Base-by-base conservation (phyloP, 2,888 invertebrate species). In the Bellardia pandia region DNA sequence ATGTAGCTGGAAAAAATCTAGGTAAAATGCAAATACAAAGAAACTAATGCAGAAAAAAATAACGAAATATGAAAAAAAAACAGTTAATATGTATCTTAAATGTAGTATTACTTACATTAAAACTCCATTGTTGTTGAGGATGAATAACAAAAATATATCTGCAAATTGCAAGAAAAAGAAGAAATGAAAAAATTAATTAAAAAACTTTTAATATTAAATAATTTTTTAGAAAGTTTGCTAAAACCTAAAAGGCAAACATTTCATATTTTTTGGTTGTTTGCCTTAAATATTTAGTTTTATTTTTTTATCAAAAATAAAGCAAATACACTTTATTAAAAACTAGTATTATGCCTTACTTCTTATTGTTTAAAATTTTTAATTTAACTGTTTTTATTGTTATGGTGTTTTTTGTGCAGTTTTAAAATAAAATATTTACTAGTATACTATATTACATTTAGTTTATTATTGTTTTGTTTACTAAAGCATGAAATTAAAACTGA, bases 401-500 rank as follows among this genome's bases (percentile, higher is more conserved):
- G n/a, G 8, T 40, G n/a, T 14, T 30, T 48, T 48, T 48, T 68
- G 4, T 48, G 16, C 51, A 53, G 45, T 30, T 68, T 33, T 68
- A 23, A 8, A 33, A 56, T 64, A 53, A 40, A 48, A 56, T 8
- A 60, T 71, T 71, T 51, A 16, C 51, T 72, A 45, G 45, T 45
- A 45, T 45, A 45, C 13, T 75, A 45, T 53, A 69, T 76, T 76
- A 42, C 62, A 68, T 75, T 86, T 80, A 81, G 74, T 85, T 87
- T 77, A 86, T 87, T 87, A 68, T 81, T 84, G 81, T 71, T 51
- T 78, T 69, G 85, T 82, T 69, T 76, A 78, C 81, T 82, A 64
- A 78, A 79, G 71, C 87, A 85, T 85, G 81, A 87, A 87, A 85
- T 87, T 85, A 78, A 85, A 87, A 85, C 77, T 78, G 85, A 71